A percentile compares a stretch with the other conserved stretches of the same genome.
Evolutionary conservation across 2,888 invertebrate species (phyloP).

Genomic region (Onchidella celtica): DNA sequence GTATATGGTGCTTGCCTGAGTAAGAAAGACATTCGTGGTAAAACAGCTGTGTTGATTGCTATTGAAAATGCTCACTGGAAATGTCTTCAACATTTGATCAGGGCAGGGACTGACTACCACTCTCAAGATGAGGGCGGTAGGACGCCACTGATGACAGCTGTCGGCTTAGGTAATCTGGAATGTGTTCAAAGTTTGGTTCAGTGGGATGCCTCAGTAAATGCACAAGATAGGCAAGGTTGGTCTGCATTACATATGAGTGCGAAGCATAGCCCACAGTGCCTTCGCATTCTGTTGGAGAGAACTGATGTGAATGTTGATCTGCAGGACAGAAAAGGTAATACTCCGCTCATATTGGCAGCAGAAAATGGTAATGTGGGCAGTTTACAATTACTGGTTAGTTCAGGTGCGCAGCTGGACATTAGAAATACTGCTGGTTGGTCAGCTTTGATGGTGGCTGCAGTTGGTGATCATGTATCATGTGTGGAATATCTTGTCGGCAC

Average conservation of each 20-base stretch:
- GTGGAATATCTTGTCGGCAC: background rate
- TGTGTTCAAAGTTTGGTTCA: slow-evolving; percentile 7
- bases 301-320: slow-evolving; percentile 12
- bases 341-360: background rate
- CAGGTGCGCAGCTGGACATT: slow-evolving; percentile 8
- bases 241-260: background rate
- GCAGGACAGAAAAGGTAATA: background rate
- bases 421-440: background rate
- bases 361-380: background rate
- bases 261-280: background rate
- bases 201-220: background rate
- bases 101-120: background rate
- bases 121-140: background rate
- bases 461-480: background rate
- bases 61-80: background rate
- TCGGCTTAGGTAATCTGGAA: background rate
- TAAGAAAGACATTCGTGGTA: slow-evolving; percentile 9
- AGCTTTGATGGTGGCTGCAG: slow-evolving; percentile 31
- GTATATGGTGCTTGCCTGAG: background rate
- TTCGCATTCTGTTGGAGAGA: background rate
- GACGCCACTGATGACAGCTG: background rate
- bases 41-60: slow-evolving; percentile 23
- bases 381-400: background rate
- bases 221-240: background rate
- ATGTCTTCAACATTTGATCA: slow-evolving; percentile 12